Evolutionary conservation across 2,113 vertebrate genomes (phyloP).

Genomic region (Malurus cyaneus): DNA sequence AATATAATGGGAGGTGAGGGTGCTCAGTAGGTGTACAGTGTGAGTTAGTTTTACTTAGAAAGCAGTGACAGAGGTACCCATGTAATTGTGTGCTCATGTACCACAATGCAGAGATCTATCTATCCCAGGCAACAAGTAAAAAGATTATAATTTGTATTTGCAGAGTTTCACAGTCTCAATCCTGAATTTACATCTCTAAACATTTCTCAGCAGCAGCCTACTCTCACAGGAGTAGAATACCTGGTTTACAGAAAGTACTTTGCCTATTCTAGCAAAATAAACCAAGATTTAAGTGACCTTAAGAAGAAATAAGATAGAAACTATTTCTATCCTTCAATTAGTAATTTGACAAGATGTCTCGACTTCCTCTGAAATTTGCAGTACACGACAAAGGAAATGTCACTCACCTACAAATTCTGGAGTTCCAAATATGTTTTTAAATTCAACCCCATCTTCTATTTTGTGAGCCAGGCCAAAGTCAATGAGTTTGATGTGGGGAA

Average conservation of each 20-base stretch:
- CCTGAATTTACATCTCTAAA: not conserved
- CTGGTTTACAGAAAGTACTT: not conserved
- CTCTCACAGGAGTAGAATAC: not conserved
- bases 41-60: not conserved
- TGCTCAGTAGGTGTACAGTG: not conserved
- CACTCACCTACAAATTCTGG: slow-evolving; percentile 95
- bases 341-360: not conserved
- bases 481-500: slow-evolving; percentile 94
- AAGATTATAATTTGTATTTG: not conserved
- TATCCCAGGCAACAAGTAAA: not conserved
- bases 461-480: slow-evolving; percentile 95
- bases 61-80: not conserved
- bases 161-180: not conserved
- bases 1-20: not conserved
- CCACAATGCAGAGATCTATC: not conserved
- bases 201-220: not conserved
- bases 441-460: slow-evolving; percentile 92
- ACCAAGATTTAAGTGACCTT: not conserved
- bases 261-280: not conserved
- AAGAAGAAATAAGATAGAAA: not conserved
- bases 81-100: rapidly evolving
- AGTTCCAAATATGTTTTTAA: slow-evolving; percentile 98
- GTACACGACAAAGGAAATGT: not conserved
- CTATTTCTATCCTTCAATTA: not conserved
- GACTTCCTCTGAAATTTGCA: not conserved